phyloP scores from a whole-genome alignment of 2,113 vertebrate genomes.

The Nothoprocta perdicaria region DNA sequence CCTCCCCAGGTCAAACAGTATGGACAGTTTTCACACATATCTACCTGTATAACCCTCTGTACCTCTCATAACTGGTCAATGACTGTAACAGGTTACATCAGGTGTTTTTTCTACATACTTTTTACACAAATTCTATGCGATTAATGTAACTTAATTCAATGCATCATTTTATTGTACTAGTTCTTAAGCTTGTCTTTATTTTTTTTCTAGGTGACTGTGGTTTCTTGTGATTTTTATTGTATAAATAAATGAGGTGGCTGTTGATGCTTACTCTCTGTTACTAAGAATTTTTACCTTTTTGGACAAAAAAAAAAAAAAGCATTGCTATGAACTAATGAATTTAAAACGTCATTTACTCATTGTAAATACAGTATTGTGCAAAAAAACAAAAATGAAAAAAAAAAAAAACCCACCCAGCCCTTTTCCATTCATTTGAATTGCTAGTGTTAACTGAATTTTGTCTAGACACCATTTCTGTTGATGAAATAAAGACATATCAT shows the following conservation, averaged over 20 bases:
- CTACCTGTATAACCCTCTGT: constrained; percentile 99
- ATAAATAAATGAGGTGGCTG: constrained; percentile 94
- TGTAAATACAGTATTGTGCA: constrained; percentile 99
- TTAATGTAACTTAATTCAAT: constrained; percentile 98
- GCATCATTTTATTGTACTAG: constrained; percentile 98
- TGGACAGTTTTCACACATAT: constrained; percentile 98
- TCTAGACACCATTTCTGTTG: constrained; percentile 99
- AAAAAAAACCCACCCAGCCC: constrained; percentile 68
- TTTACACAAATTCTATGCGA: constrained; percentile 99
- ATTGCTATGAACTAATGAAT: constrained; percentile 97
- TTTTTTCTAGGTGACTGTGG: constrained; percentile 94
- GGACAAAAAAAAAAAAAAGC: constrained; percentile 76
- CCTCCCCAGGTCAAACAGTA: constrained; percentile 92
- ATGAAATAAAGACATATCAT: constrained; percentile 99
- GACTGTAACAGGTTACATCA: constrained; percentile 99
- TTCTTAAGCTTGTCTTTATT: constrained; percentile 91
- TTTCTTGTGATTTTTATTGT: constrained; percentile 99
- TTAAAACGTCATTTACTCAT: constrained; percentile 91
- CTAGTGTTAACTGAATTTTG: constrained; percentile 99
- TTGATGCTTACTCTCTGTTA: constrained; percentile 97
- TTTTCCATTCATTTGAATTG: constrained; percentile 97
- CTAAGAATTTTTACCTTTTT: constrained; percentile 97
- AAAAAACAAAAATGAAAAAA: constrained; percentile 83
- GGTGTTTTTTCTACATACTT: constrained; percentile 99
- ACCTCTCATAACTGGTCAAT: constrained; percentile 99